Base-by-base conservation (phyloP, 2,888 invertebrate genomes). In the Leptinotarsa juncta region DNA sequence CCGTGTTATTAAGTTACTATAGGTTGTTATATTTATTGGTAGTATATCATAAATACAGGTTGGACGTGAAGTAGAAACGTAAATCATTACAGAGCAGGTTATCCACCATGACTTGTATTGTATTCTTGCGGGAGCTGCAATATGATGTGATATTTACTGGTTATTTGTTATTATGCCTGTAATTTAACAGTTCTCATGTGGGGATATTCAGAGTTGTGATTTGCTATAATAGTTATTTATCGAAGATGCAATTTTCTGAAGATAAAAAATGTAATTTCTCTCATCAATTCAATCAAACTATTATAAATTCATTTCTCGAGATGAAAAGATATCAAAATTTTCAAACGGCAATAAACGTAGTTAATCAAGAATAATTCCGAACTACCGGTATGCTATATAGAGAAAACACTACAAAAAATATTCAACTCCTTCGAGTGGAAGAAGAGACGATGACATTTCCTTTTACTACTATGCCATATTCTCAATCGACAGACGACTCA, bases 91-190 rank as follows among this genome's bases (percentile, higher is more conserved):
- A 66, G 66, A 71, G 71, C 66, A 71, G 71, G 71, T 71, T 71
- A 71, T 73, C 68, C 53, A 70, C 69, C 73, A 57, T 23, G 73
- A 51, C 65, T 73, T 32, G 53, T 53, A 74, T 77, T 74, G 77
- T 72, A 65, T 70, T 72, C 67, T 55, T 65, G 68, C 77, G 72
- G 78, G 71, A 79, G 77, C 77, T 71, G 70, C 70, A 62, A 72
- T 77, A 70, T 77, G 72, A 70, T 74, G 72, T 72, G 72, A 72
- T 62, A 72, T 77, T 72, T 74, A 72, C 72, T 72, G 74, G 74
- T 50, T 74, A 72, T 72, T 74, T 71, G 76, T 77, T 77, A 71
- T 73, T 75, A 57, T 68, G 66, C 55, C 72, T 72, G 70, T 75
- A 65, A 68, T 72, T 72, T 72, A 75, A 60, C 23, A 50, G 55